Evolutionary conservation across 2,797 vertebrate species (phyloP).

Genomic region (Trematomus bernacchii): DNA sequence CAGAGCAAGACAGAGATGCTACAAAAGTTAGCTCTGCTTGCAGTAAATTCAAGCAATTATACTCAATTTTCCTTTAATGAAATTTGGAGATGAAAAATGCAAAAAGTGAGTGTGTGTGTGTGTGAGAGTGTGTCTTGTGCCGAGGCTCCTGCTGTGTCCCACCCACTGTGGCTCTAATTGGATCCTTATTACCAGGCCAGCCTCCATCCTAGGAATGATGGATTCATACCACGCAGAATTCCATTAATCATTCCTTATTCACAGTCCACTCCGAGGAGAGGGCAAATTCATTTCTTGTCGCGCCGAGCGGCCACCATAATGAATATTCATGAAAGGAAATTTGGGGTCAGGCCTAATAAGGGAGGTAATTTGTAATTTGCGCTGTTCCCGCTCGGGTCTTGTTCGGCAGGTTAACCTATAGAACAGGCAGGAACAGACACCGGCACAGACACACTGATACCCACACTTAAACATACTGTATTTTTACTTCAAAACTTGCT

Average conservation of each 20-base stretch:
- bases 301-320: conserved; percentile 81
- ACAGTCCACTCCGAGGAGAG: conserved; percentile 84
- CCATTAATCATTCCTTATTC: conserved; percentile 91
- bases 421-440: conserved; percentile 65
- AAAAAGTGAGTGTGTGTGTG: conserved; percentile 34
- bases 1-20: conserved; percentile 23
- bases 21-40: conserved; percentile 49
- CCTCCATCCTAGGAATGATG: conserved; percentile 84
- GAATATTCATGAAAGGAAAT: conserved; percentile 91
- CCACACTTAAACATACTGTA: conserved; percentile 61
- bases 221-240: conserved; percentile 88
- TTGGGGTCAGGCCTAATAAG: conserved; percentile 90
- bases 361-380: conserved; percentile 90
- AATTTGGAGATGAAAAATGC: conserved; percentile 47
- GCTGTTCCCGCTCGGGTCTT: conserved; percentile 84
- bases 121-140: conserved; percentile 57
- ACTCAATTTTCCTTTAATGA: conserved; percentile 48
- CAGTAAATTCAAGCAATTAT: conserved; percentile 57
- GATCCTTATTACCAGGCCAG: conserved; percentile 88
- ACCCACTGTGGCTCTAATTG: conserved; percentile 89
- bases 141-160: conserved; percentile 76
- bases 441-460: conserved; percentile 31
- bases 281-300: conserved; percentile 84
- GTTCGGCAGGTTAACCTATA: conserved; percentile 86
- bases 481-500: conserved; percentile 55